These are phyloP conservation scores for Anastrepha obliqua DNA, from an alignment of 1,140 invertebrate genomes.

Conservation along the genomic window DNA sequence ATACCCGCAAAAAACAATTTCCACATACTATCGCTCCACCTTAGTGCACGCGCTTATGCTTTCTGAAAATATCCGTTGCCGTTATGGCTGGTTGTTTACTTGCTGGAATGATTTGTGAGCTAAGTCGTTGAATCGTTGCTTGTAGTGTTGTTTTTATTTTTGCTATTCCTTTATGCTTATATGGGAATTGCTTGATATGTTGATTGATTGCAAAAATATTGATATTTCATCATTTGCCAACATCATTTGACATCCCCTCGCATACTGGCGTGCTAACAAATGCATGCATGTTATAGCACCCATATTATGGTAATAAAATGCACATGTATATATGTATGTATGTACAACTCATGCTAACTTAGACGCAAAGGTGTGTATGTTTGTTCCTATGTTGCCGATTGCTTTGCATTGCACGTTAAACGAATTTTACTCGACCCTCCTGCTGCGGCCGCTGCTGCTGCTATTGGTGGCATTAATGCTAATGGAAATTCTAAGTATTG, in stretches of 20 bases:
- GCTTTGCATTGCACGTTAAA: not conserved
- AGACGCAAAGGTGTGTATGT: not conserved
- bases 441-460: not conserved
- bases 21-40: too few relatives aligned
- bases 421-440: too few relatives aligned
- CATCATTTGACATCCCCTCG: not conserved
- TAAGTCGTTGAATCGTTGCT: constrained; percentile 16
- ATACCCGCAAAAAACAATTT: too few relatives aligned
- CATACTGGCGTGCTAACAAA: not conserved
- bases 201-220: constrained; percentile 52
- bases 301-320: not conserved
- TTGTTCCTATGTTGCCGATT: not conserved
- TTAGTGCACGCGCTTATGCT: too few relatives aligned
- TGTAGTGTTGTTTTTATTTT: constrained; percentile 12
- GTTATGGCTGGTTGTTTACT: constrained; percentile 40
- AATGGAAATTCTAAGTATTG: constrained; percentile 35
- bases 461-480: not conserved
- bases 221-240: constrained; percentile 49
- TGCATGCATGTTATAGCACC: not conserved
- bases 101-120: constrained; percentile 33
- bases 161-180: not conserved
- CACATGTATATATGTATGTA: not conserved
- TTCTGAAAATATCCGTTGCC: not conserved
- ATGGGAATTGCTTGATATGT: constrained; percentile 33
- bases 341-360: not conserved